Base-by-base conservation (phyloP, 2,113 vertebrate species). In the Lasiurus cinereus region DNA sequence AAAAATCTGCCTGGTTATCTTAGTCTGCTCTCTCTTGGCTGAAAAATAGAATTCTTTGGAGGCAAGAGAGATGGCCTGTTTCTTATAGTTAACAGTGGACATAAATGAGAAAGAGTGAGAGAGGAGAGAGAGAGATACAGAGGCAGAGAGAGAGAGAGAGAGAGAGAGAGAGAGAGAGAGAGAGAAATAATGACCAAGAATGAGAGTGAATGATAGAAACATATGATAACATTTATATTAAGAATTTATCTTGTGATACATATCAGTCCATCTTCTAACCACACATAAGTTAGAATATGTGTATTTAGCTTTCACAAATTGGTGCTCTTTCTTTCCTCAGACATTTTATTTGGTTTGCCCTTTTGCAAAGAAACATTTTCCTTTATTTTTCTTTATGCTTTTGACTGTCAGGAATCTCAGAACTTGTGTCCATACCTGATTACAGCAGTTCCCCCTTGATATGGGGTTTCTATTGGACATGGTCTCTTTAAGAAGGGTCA, bases 1-100 rank as follows among this genome's bases (percentile, higher is more conserved):
- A 93, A 92, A 91, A 76, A 14, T 86, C 85, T 86, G 54, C 70
- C 21, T 83, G 50, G 80, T 90, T 95, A 92, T 94, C 92, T 93
- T 92, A 86, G 72, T 94, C 80, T 94, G 43, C 50, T 93, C 48
- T 88, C 52, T 48, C 69, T 90, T 88, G 64, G 33, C 46, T 97
- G 76, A 93, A 95, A 92, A 92, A 70, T 29, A 27, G 14, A 10
- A 3, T 50, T 69, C 33, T 64, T 94, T 73, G 62, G 62, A 95
- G 24, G 78, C 64, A 85, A 92, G 70, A 69, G 12, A 10, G 11
- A 56, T 29, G 6, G 7, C 50, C 33, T 78, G 1, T 48, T 59
- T 46, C 33, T 83, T 82, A n/a, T 4, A 31, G 3, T 59, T 76
- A 85, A 73, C 87, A 50, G 7, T 1, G 12, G 88, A 8, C 0